These are phyloP conservation scores for Dolichomitus sp. DNA, from an alignment of 2,888 invertebrate genomes.

Conservation along the genomic window DNA sequence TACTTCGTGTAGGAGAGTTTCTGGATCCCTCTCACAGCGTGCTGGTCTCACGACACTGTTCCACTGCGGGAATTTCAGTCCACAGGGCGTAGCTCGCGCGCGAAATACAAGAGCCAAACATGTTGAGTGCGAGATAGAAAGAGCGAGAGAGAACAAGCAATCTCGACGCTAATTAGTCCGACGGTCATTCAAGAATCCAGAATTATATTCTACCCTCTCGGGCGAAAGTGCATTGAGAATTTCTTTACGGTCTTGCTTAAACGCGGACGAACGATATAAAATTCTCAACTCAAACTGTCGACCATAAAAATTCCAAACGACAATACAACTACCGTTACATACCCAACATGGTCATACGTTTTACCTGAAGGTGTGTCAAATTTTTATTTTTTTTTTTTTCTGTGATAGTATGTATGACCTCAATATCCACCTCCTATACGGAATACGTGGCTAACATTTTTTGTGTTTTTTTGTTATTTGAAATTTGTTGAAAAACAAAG, in stretches of 20 bases:
- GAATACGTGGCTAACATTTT: too few species aligned
- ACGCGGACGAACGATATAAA: neutral
- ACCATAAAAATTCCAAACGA: conserved; percentile 10
- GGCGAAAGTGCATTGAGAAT: conserved; percentile 43
- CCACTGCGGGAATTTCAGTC: conserved; percentile 17
- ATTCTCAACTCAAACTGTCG: neutral
- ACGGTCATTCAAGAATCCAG: conserved; percentile 60
- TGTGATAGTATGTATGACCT: too few species aligned
- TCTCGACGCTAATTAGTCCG: conserved; percentile 49
- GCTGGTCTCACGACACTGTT: conserved; percentile 5
- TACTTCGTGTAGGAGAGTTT: neutral
- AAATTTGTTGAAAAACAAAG: too few species aligned
- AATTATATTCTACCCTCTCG: conserved; percentile 29
- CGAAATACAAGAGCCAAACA: neutral
- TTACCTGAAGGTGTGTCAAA: neutral
- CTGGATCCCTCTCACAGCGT: conserved; percentile 1
- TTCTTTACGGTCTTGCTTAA: conserved; percentile 39
- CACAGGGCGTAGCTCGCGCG: neutral
- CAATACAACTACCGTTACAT: neutral
- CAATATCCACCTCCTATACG: too few species aligned
- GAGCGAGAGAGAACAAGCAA: conserved; percentile 7
- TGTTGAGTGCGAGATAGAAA: conserved; percentile 42
- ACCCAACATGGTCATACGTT: neutral
- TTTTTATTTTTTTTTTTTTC: neutral
- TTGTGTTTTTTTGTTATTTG: too few species aligned